Conservation (phyloP, 2,888 invertebrate species). For the Xiphydria camelus region DNA sequence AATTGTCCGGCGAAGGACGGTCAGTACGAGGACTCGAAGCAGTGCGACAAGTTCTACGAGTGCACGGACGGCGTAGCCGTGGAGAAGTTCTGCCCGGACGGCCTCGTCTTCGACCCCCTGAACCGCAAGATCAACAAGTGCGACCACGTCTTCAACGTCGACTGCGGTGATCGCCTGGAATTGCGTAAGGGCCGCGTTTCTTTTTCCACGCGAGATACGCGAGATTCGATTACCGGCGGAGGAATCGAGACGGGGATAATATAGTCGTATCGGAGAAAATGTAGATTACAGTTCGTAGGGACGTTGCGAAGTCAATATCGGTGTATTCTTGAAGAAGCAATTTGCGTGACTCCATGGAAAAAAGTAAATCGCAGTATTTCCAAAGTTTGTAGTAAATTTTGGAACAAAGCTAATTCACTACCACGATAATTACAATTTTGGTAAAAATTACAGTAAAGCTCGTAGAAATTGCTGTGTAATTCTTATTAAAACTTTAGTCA, state of each 20-base stretch:
- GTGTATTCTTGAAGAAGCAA: too few relatives aligned
- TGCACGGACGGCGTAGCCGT: constrained; percentile 74
- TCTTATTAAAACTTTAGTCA: too few relatives aligned
- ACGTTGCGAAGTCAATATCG: too few relatives aligned
- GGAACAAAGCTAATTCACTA: constrained; percentile 13
- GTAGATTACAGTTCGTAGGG: too few relatives aligned
- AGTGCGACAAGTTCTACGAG: constrained; percentile 87
- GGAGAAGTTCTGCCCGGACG: constrained; percentile 83
- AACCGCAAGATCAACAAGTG: constrained; percentile 89
- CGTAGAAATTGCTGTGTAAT: too few relatives aligned
- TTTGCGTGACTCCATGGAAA: too few relatives aligned
- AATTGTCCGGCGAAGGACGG: constrained; percentile 83
- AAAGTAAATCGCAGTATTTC: too few relatives aligned
- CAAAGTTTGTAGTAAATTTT: constrained; percentile 5
- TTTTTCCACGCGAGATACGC: too few relatives aligned
- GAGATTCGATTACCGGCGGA: background rate
- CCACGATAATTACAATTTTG: too few relatives aligned
- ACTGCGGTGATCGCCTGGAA: constrained; percentile 85
- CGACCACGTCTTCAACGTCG: constrained; percentile 90
- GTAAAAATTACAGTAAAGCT: too few relatives aligned
- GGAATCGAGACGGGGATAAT: background rate
- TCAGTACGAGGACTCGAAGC: constrained; percentile 76
- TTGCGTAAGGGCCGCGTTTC: too few relatives aligned
- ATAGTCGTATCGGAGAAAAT: too few relatives aligned
- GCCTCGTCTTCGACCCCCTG: constrained; percentile 83